phyloP scores from a whole-genome alignment of 2,113 vertebrate species.

The Sturnira hondurensis region DNA sequence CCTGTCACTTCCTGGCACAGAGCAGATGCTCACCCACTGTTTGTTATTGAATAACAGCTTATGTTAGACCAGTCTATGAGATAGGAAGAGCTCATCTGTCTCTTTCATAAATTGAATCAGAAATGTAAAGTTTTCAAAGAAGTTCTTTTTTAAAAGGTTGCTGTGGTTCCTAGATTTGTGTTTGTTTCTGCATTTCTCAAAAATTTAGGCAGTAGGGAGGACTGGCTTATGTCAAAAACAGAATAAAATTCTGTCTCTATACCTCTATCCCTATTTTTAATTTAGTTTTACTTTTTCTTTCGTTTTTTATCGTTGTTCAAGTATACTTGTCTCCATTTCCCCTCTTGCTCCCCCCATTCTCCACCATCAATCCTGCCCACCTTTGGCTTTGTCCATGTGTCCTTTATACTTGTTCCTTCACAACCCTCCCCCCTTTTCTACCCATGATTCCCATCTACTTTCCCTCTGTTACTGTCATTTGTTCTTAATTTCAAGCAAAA shows the following conservation, averaged over 20 bases:
- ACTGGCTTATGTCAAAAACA: neutral
- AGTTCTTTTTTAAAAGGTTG: neutral
- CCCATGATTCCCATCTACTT: no score
- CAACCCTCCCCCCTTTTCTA: no score
- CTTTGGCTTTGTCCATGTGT: no score
- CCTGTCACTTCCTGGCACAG: neutral
- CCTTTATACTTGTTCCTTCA: no score
- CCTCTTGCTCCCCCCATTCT: no score
- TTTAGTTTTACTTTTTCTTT: no score
- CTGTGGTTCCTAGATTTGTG: neutral
- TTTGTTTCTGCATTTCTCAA: conserved; percentile 26
- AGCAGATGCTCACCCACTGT: neutral
- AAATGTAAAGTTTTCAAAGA: conserved; percentile 1
- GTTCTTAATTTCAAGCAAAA: no score
- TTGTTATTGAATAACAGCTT: neutral
- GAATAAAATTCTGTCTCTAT: neutral
- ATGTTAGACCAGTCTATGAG: neutral
- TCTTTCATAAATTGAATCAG: neutral
- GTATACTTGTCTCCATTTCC: no score
- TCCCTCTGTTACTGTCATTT: no score
- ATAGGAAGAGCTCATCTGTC: neutral
- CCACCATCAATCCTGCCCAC: no score
- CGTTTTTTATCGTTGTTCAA: no score
- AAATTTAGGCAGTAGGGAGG: neutral
- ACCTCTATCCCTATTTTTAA: neutral